Evolutionary conservation across 2,888 invertebrate genomes (phyloP).

Genomic region (Ethmia dodecea): DNA sequence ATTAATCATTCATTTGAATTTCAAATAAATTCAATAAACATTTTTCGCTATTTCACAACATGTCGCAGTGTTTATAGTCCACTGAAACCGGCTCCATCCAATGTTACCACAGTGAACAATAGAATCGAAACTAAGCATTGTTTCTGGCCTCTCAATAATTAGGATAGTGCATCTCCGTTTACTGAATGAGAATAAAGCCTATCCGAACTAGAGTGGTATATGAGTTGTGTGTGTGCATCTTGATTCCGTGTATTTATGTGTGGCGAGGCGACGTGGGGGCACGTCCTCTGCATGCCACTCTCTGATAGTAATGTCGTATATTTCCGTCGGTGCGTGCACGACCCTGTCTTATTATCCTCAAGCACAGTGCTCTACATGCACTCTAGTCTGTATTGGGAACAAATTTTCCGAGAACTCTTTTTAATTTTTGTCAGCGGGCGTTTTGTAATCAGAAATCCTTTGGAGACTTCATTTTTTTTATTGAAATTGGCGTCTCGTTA

Average conservation of each 20-base stretch:
- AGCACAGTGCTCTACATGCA: conserved; percentile 13
- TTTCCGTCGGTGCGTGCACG: conserved; percentile 50
- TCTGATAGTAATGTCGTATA: conserved; percentile 60
- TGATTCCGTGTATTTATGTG: conserved; percentile 52
- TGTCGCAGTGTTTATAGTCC: too few relatives aligned
- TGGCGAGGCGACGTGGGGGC: conserved; percentile 33
- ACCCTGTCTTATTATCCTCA: conserved; percentile 49
- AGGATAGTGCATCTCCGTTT: conserved; percentile 81
- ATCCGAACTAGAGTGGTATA: conserved; percentile 46
- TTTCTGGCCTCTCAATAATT: conserved; percentile 65
- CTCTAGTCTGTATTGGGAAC: conserved; percentile 13
- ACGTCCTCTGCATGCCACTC: conserved; percentile 53
- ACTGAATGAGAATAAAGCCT: conserved; percentile 72
- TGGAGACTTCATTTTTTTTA: conserved; percentile 56
- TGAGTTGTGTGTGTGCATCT: conserved; percentile 48
- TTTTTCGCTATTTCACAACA: too few relatives aligned
- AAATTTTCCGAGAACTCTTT: conserved; percentile 28
- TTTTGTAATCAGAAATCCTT: conserved; percentile 63
- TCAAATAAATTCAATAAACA: too few relatives aligned
- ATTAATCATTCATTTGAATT: too few relatives aligned
- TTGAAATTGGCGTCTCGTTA: conserved; percentile 68
- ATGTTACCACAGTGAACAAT: conserved; percentile 40
- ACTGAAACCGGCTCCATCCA: not conserved
- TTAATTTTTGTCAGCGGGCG: conserved; percentile 35
- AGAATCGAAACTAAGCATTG: conserved; percentile 36